These are phyloP conservation scores for Plebejus anna DNA, from an alignment of 2,888 invertebrate species.

Conservation along the genomic window DNA sequence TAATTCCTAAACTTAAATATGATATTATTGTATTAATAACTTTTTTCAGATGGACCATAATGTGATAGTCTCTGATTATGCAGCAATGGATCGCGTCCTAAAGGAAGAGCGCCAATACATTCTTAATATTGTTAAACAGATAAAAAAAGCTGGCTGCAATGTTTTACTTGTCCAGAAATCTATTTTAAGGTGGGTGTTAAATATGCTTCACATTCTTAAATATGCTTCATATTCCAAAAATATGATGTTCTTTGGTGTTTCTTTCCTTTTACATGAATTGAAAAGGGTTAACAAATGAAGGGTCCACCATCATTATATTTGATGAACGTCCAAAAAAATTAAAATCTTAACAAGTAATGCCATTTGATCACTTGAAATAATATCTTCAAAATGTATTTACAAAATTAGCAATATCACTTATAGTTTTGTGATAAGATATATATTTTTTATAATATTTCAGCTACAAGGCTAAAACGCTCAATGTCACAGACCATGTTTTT, in stretches of 20 bases:
- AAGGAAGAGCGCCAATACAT: constrained; percentile 99
- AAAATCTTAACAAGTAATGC: too few relatives aligned
- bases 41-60: constrained; percentile 92
- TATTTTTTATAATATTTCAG: too few relatives aligned
- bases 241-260: neutral
- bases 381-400: too few relatives aligned
- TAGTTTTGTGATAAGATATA: too few relatives aligned
- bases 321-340: too few relatives aligned
- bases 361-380: too few relatives aligned
- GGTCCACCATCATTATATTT: too few relatives aligned
- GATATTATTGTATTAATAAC: neutral
- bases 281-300: neutral
- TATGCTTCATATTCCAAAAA: neutral
- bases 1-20: neutral
- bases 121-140: constrained; percentile 98
- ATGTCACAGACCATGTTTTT: too few relatives aligned
- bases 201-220: neutral
- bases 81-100: constrained; percentile 99
- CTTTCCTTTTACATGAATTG: too few relatives aligned
- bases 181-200: constrained; percentile 81
- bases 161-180: constrained; percentile 94
- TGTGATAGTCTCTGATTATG: constrained; percentile 97
- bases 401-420: too few relatives aligned
- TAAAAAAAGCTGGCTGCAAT: constrained; percentile 99
- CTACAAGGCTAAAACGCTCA: too few relatives aligned